Base-by-base conservation (phyloP, 2,888 invertebrate genomes). In the Lepas anatifera region DNA sequence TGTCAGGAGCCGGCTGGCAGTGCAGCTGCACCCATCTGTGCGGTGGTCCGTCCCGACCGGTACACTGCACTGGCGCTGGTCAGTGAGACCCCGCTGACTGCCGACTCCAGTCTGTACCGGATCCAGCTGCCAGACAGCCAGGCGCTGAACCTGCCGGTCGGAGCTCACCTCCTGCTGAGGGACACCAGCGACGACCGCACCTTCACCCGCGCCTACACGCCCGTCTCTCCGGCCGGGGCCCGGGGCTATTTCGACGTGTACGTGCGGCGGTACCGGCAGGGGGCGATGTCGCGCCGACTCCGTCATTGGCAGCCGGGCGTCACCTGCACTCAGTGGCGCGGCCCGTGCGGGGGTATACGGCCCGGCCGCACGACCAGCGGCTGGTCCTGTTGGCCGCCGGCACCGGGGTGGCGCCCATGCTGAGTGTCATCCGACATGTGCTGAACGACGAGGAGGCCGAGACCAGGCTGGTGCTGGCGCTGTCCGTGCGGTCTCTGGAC, bases 331-430 rank as follows among this genome's bases (percentile, higher is more conserved):
- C 80, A 85, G 70, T 87, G 89, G 84, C 81, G 90, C 76, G 91
- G 91, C 0, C 89, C 90, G 0, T 88, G 87, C 80, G 89, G 89
- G 13, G 58, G 35, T 79, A 81, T 68, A 87, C 84, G 78, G 74
- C 78, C 46, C 78, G 85, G 43, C 76, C 77, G 71, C 79, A 78
- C 25, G 83, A 84, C 76, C 77, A 76, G 63, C 72, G 79, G 71
- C 75, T 85, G 27, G 73, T 84, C 2, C 81, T 86, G 77, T 78
- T 87, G 63, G 83, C 87, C 66, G 89, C 89, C 77, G 91, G 91
- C 1, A 88, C 90, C 35, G 91, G 90, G 0, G 84, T 91, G 73
- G 86, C 89, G 27, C 87, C 90, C 37, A 83, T 89, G 76, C 82
- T 85, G 75, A 82, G 85, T 25, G 83, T 91, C 18, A 84, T 89